phyloP scores from a whole-genome alignment of 2,113 vertebrate species.

The Forbesichthys papilliferus region DNA sequence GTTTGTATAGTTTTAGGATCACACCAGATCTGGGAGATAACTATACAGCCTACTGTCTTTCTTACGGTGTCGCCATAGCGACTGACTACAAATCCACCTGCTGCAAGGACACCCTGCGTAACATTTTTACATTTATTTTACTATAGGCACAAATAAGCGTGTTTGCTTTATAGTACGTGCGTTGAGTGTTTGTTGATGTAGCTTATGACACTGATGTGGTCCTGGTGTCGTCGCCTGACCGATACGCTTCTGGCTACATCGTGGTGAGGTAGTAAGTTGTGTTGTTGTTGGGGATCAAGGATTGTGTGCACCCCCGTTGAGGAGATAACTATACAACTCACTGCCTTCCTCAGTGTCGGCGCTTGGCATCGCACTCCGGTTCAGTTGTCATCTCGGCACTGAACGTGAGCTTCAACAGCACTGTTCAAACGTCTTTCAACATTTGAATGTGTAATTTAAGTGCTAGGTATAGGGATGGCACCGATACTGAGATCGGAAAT shows the following conservation, averaged over 20 bases:
- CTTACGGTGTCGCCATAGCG: slow-evolving; percentile 77
- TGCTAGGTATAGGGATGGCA: no score
- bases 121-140: neutral
- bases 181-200: no score
- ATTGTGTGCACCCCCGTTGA: slow-evolving; percentile 81
- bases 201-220: no score
- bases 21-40: slow-evolving; percentile 98
- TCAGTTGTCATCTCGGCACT: neutral
- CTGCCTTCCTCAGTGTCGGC: slow-evolving; percentile 85
- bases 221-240: no score
- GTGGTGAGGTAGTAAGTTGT: slow-evolving; percentile 97
- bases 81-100: slow-evolving; percentile 24
- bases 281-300: slow-evolving; percentile 90
- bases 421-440: no score
- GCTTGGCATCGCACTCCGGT: slow-evolving; percentile 9
- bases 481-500: no score
- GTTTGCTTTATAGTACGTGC: no score
- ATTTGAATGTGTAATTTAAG: no score
- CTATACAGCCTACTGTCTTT: slow-evolving; percentile 99
- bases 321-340: slow-evolving; percentile 97
- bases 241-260: slow-evolving; percentile 55
- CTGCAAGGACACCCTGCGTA: slow-evolving; percentile 7
- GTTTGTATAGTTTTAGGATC: slow-evolving; percentile 99
- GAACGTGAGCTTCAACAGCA: neutral
- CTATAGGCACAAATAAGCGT: neutral